A percentile compares a stretch with the other conserved stretches of the same genome.
Conservation (phyloP, 2,797 vertebrate genomes). For the Pangasius krempfi region DNA sequence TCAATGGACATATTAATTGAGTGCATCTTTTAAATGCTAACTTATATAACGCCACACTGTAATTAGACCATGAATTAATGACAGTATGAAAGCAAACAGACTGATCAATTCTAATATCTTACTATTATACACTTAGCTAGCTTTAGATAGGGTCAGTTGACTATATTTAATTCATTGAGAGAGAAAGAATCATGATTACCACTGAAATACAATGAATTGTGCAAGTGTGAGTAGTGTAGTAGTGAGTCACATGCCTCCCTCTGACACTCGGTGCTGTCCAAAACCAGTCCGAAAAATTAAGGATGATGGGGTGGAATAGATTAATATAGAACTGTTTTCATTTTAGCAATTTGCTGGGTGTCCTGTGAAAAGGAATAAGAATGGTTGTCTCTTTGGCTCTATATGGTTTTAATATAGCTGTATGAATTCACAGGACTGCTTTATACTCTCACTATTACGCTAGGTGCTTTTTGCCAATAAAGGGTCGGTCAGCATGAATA, state of each 20-base stretch:
- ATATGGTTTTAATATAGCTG: slow-evolving; percentile 2
- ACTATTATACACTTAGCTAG: background rate
- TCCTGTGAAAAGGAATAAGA: background rate
- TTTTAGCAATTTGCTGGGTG: background rate
- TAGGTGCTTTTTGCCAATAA: slow-evolving; percentile 54
- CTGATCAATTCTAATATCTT: background rate
- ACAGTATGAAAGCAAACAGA: background rate
- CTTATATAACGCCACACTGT: background rate
- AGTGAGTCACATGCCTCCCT: background rate
- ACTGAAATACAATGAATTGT: background rate
- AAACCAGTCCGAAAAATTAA: background rate
- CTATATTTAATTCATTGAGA: background rate
- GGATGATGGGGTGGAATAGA: background rate
- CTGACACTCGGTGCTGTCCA: background rate
- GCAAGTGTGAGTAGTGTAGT: background rate
- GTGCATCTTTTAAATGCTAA: background rate
- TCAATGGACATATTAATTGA: background rate
- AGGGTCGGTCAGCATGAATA: slow-evolving; percentile 62
- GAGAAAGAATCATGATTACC: background rate
- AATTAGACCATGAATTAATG: background rate
- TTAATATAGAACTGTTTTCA: background rate
- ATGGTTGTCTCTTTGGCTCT: background rate
- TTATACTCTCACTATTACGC: background rate
- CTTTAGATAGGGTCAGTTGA: background rate
- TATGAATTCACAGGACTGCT: background rate